Base-by-base conservation (phyloP, 2,797 vertebrate species). In the Girardinus metallicus region DNA sequence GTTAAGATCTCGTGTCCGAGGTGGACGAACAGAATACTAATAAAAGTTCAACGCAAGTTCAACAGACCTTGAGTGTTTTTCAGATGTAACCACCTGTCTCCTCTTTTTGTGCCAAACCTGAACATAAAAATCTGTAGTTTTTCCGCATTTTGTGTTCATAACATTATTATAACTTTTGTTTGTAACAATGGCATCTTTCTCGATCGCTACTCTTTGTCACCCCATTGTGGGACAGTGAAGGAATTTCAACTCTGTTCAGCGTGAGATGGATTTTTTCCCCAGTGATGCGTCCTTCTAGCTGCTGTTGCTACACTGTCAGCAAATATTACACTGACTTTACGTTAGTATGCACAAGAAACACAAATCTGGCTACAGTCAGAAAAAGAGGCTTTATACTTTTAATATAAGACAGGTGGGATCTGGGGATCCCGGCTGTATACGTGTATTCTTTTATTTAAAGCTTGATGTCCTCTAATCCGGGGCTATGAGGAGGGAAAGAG, bases 381-480 rank as follows among this genome's bases (percentile, higher is more conserved):
- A 21, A 34, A 64, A 64, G n/a, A 0, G 2, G 29, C 4, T 36
- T 41, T 55, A 23, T 55, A 1, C 6, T n/a, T 55, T 55, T 29
- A n/a, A 51, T 18, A 29, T 55, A 29, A 62, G 43, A 60, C 53
- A 47, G 53, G 73, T 62, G 70, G 43, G 31, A 9, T 5, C 47
- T 36, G 6, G 29, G 41, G 34, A 60, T 47, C 43, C 70, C 41
- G 34, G 68, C 55, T 36, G 68, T 41, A 36, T 44, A 13, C 36
- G n/a, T 46, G 23, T 36, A 47, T 60, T 73, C 18, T 78, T 36
- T 57, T 44, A 53, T 70, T 41, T 70, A 70, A 68, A 70, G 47
- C 64, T 12, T 64, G 18, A 64, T 47, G 34, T 51, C 46, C 9
- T 66, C 43, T 77, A 68, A 70, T 77, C 34, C 21, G 15, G 26